These are phyloP conservation scores for Sebastolobus altivelis DNA, from an alignment of 2,797 vertebrate species.

Conservation along the genomic window DNA sequence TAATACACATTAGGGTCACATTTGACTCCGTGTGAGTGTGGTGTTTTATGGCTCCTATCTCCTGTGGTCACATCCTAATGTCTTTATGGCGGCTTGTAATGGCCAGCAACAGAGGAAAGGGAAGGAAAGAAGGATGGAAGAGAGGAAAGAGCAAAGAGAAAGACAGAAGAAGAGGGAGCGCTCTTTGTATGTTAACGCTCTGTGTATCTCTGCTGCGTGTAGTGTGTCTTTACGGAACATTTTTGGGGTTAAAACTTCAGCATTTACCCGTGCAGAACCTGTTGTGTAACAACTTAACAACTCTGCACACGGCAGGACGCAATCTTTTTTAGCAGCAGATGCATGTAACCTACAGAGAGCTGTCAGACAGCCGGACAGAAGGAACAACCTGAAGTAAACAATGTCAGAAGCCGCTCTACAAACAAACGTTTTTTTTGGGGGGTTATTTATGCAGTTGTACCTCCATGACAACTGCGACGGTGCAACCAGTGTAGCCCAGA, in stretches of 20 bases:
- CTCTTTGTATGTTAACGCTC: background rate
- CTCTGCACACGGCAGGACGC: background rate
- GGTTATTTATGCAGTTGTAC: no score
- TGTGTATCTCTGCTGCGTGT: no score
- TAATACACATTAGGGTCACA: slow-evolving; percentile 52
- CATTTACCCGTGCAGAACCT: background rate
- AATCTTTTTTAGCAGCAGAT: background rate
- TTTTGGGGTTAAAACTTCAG: background rate
- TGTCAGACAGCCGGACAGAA: background rate
- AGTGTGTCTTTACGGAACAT: background rate
- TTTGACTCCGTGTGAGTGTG: slow-evolving; percentile 18
- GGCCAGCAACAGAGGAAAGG: slow-evolving; percentile 23
- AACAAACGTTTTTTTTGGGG: background rate
- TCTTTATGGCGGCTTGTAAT: slow-evolving; percentile 57
- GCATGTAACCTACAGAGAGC: background rate
- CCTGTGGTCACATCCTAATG: slow-evolving; percentile 55
- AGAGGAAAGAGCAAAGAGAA: background rate
- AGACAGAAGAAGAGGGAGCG: background rate
- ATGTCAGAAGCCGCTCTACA: background rate
- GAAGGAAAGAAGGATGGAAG: background rate
- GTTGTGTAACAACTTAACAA: background rate
- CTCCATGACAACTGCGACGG: no score
- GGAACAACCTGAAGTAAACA: background rate
- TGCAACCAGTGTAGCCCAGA: no score
- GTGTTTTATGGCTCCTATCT: slow-evolving; percentile 65